Percentiles rank a stretch among this genome's conserved stretches.
These are phyloP conservation scores for Yoshiicerus persimilis DNA, from an alignment of 1,140 invertebrate species.

Conservation along the genomic window DNA sequence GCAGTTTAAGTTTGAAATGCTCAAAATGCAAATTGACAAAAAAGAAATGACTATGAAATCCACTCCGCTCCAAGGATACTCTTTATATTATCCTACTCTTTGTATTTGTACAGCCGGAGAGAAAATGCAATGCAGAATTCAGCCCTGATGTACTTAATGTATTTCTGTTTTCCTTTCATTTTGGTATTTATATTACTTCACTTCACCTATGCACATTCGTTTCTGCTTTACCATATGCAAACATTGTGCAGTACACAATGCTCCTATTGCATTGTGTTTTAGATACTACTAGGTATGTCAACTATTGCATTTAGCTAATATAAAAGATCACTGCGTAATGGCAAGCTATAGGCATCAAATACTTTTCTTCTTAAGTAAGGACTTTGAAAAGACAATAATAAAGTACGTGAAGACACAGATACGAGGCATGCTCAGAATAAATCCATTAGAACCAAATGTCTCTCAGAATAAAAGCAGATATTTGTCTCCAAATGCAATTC, in stretches of 20 bases:
- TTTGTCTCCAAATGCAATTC: conserved; percentile 21
- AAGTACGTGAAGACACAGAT: conserved; percentile 19
- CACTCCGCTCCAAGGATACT: too few species aligned
- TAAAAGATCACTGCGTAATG: too few species aligned
- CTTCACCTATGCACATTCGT: not conserved
- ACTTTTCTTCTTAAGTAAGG: not conserved
- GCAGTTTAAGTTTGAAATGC: conserved; percentile 4
- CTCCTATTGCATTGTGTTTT: not conserved
- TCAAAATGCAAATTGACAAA: conserved; percentile 18
- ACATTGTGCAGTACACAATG: too few species aligned
- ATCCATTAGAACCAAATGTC: conserved; percentile 22
- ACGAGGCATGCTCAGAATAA: conserved; percentile 21
- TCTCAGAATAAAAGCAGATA: conserved; percentile 7
- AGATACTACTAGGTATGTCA: not conserved
- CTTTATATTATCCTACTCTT: too few species aligned
- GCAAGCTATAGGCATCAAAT: not conserved
- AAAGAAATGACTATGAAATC: not conserved
- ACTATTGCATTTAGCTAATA: too few species aligned
- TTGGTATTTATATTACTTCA: not conserved
- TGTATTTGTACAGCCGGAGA: too few species aligned
- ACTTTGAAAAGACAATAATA: conserved; percentile 5
- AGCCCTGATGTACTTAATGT: not conserved
- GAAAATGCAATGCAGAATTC: not conserved
- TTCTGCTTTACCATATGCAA: too few species aligned
- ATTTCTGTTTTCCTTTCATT: not conserved